Conservation (phyloP, 2,888 invertebrate genomes). For the Eilema griseolum region DNA sequence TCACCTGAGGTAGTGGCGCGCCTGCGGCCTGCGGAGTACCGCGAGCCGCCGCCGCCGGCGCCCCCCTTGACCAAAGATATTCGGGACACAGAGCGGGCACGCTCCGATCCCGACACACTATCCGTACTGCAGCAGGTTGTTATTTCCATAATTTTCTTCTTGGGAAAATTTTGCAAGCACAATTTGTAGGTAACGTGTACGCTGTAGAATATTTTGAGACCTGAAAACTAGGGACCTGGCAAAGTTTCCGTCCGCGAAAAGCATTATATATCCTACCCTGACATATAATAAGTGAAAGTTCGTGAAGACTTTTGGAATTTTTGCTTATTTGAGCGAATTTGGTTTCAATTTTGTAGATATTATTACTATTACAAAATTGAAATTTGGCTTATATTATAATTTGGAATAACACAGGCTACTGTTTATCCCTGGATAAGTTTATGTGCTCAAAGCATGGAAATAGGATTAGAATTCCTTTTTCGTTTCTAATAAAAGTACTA, state of each 20-base stretch:
- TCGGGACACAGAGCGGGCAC: constrained; percentile 73
- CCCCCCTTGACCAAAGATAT: constrained; percentile 71
- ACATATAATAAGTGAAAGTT: too few relatives aligned
- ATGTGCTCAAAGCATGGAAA: too few relatives aligned
- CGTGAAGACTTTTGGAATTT: too few relatives aligned
- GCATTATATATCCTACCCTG: not conserved
- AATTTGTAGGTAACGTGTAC: not conserved
- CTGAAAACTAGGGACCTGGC: not conserved
- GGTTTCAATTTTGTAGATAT: too few relatives aligned
- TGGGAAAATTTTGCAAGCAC: not conserved
- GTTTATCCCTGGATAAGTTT: too few relatives aligned
- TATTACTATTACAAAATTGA: too few relatives aligned
- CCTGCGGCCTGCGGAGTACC: constrained; percentile 80
- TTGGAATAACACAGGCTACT: too few relatives aligned
- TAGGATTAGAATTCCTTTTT: too few relatives aligned
- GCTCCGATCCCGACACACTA: constrained; percentile 82
- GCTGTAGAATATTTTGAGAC: not conserved
- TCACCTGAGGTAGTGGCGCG: constrained; percentile 90
- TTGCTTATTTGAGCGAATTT: too few relatives aligned
- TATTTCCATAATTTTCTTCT: not conserved
- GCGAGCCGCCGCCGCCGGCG: constrained; percentile 66
- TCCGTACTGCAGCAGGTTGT: constrained; percentile 81
- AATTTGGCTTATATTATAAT: too few relatives aligned
- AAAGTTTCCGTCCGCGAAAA: not conserved
- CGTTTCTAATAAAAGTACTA: too few relatives aligned